phyloP scores from a whole-genome alignment of 2,113 vertebrate genomes.

The Gambusia affinis region DNA sequence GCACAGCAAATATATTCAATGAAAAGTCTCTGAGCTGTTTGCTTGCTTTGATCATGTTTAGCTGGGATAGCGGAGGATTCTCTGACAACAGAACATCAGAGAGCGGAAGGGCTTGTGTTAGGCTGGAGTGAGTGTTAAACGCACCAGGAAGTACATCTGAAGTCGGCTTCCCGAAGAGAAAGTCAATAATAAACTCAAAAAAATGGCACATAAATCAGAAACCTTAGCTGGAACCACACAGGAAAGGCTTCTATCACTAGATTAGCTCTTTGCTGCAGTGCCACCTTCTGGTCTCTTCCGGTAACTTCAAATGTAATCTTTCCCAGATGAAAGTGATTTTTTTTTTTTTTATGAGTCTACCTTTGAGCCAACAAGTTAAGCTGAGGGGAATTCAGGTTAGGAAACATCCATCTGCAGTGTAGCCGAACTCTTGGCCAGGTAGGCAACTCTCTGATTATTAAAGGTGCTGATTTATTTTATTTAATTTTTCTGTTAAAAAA shows the following conservation, averaged over 20 bases:
- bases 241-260: slow-evolving; percentile 10
- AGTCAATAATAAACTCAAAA: slow-evolving; percentile 50
- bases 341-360: slow-evolving; percentile 10
- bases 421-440: not conserved
- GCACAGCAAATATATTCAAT: slow-evolving; percentile 36
- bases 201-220: slow-evolving; percentile 42
- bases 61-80: slow-evolving; percentile 42
- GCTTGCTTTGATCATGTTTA: slow-evolving; percentile 66
- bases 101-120: not conserved
- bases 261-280: slow-evolving; percentile 61
- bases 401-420: not conserved
- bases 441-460: not conserved
- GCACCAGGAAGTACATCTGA: slow-evolving; percentile 38
- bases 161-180: slow-evolving; percentile 39
- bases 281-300: slow-evolving; percentile 67
- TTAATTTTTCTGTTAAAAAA: no score
- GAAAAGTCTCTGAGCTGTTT: slow-evolving; percentile 47
- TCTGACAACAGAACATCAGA: slow-evolving; percentile 30
- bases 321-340: slow-evolving; percentile 62
- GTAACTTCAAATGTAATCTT: slow-evolving; percentile 50
- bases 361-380: slow-evolving; percentile 37
- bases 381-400: slow-evolving; percentile 51
- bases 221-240: slow-evolving; percentile 36
- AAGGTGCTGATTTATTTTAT: no score
- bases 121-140: not conserved